Evolutionary conservation across 92 coral and sea anemone genomes (phyloP).

Genomic region (Umimayanthus chanpuru): DNA sequence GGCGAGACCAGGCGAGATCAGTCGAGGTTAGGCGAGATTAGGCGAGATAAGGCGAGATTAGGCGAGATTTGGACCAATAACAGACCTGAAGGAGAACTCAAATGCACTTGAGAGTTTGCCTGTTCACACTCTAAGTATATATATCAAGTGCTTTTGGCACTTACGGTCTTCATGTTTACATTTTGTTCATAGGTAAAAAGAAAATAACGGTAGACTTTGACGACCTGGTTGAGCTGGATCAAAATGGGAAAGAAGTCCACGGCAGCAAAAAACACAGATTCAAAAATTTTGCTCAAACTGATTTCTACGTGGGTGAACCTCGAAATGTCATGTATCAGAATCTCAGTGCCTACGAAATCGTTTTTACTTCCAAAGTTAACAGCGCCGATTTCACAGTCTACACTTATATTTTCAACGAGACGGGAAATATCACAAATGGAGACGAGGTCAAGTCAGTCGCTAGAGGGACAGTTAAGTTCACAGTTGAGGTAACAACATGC

Average conservation of each 20-base stretch:
- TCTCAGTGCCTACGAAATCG: not conserved
- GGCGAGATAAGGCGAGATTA: too few relatives aligned
- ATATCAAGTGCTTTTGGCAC: too few relatives aligned
- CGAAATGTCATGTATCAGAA: not conserved
- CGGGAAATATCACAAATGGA: constrained; percentile 14
- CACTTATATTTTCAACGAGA: constrained; percentile 1
- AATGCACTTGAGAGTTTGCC: too few relatives aligned
- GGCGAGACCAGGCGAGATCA: too few relatives aligned
- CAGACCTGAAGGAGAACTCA: too few relatives aligned
- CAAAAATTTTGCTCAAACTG: not conserved
- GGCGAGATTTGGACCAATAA: too few relatives aligned
- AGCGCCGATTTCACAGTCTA: not conserved
- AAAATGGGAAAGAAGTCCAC: not conserved
- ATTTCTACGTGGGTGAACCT: not conserved
- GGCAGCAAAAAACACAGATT: not conserved
- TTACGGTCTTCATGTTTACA: too few relatives aligned
- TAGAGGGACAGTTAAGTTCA: not conserved
- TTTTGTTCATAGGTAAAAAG: not conserved
- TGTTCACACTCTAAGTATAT: too few relatives aligned
- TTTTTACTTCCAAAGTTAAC: not conserved
- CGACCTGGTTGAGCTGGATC: not conserved
- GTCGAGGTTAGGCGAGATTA: too few relatives aligned
- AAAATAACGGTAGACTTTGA: not conserved
- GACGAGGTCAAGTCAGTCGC: not conserved
- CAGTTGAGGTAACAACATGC: not conserved